Evolutionary conservation across 1,140 invertebrate species (phyloP), one percentile per base, ranked within the genome.

Genomic region (Pseudomyrmex dendroicus): DNA sequence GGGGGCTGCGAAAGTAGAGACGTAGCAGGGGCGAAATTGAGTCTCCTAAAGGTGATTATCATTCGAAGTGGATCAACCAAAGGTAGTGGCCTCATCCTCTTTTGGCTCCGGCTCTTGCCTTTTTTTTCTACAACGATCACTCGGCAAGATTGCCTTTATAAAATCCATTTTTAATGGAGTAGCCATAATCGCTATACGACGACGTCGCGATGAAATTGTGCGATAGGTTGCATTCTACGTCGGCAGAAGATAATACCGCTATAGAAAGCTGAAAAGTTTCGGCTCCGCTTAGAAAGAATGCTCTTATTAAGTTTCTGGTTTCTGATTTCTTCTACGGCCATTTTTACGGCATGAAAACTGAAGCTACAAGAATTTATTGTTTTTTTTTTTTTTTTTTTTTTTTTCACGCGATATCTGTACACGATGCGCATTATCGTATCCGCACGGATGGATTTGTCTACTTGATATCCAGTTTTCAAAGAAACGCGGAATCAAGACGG

Each of bases 11-110:
- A 35, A 35, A 35, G 15, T 57, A 68, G 57, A 35, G 70, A 25
- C 20, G 72, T 70, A 64, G 80, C 57, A 56, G 77, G 50, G 82
- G 73, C 88, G 87, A 89, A 89, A 89, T 92, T 92, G 91, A 91
- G 92, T 92, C 91, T 91, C 88, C 89, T 78, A 87, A 85, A 88
- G 89, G 91, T 91, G 92, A 93, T 93, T 93, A 93, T 93, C 90
- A 93, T 92, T 90, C 86, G 91, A 90, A 91, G 92, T 90, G 90
- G 90, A 92, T 91, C 89, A 89, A 84, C 85, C 83, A 73, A 84
- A 84, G 80, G 86, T 86, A 86, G 80, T 66, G 77, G 70, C 80
- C 84, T 86, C 84, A 88, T 87, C 88, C 84, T 82, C 84, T 70
- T 35, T 84, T 63, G 48, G 61, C 66, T 62, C 48, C 73, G 57